These are phyloP conservation scores for Notothenia coriiceps DNA, from an alignment of 2,113 vertebrate species.

Conservation along the genomic window DNA sequence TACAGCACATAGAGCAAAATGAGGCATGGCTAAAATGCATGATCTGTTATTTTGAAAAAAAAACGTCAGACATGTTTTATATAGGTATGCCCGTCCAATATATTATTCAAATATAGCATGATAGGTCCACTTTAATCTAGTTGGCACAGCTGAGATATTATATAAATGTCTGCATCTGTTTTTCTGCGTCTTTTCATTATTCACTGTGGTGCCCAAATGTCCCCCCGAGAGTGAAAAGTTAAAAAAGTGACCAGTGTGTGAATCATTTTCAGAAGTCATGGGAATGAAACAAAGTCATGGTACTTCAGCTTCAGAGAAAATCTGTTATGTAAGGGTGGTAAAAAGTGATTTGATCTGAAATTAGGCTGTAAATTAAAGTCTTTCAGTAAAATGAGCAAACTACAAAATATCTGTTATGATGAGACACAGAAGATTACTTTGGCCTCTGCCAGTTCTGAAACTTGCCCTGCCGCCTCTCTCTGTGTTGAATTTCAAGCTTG, in stretches of 20 bases:
- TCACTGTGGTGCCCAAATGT: slow-evolving; percentile 12
- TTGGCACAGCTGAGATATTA: slow-evolving; percentile 54
- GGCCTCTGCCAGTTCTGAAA: slow-evolving; percentile 4
- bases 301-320: slow-evolving; percentile 28
- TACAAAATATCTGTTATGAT: background rate
- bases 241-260: slow-evolving; percentile 64
- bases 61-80: no score
- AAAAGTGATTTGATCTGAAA: background rate
- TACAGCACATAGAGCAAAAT: no score
- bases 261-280: slow-evolving; percentile 46
- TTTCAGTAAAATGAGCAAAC: slow-evolving; percentile 16
- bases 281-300: slow-evolving; percentile 23
- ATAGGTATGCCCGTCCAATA: no score
- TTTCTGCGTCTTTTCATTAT: slow-evolving; percentile 30
- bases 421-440: background rate
- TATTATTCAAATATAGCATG: no score
- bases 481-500: slow-evolving; percentile 14
- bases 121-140: slow-evolving; percentile 22
- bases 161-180: slow-evolving; percentile 30
- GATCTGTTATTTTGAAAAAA: no score
- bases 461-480: slow-evolving; percentile 16
- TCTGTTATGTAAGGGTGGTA: background rate
- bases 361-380: background rate
- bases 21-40: no score
- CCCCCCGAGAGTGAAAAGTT: slow-evolving; percentile 51